Evolutionary conservation across 1,140 invertebrate genomes (phyloP).

Genomic region (Teleopsis dalmanni): DNA sequence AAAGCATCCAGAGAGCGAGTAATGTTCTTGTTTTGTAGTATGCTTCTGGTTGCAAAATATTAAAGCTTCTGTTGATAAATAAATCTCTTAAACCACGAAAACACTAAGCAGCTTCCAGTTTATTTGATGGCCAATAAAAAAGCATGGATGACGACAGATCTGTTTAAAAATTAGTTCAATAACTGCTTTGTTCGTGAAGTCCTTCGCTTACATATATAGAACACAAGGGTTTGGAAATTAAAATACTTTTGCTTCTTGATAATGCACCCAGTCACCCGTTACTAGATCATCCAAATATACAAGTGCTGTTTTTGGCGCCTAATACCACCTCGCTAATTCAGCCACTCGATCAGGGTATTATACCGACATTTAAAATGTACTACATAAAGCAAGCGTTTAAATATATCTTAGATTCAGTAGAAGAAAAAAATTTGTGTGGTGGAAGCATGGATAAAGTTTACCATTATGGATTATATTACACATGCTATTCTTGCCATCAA

Average conservation of each 20-base stretch:
- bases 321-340: constrained; percentile 38
- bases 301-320: constrained; percentile 29
- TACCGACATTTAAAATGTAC: constrained; percentile 39
- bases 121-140: no score
- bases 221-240: no score
- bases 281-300: constrained; percentile 19
- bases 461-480: constrained; percentile 11
- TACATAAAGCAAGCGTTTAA: constrained; percentile 22
- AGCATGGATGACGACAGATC: no score
- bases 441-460: constrained; percentile 15
- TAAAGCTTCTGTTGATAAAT: no score
- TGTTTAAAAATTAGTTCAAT: no score
- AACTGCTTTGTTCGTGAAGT: no score
- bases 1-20: no score
- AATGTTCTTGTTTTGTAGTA: no score
- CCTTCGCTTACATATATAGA: no score
- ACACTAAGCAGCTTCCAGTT: no score
- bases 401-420: constrained; percentile 12
- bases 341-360: constrained; percentile 41
- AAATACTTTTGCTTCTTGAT: not conserved
- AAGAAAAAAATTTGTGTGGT: constrained; percentile 4
- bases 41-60: no score
- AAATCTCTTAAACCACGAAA: no score
- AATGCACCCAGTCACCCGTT: constrained; percentile 26
- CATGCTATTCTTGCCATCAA: constrained; percentile 4